A percentile compares a stretch with the other conserved stretches of the same genome.
These are phyloP conservation scores for Papilio polytes DNA, from an alignment of 1,140 invertebrate species.

Conservation along the genomic window DNA sequence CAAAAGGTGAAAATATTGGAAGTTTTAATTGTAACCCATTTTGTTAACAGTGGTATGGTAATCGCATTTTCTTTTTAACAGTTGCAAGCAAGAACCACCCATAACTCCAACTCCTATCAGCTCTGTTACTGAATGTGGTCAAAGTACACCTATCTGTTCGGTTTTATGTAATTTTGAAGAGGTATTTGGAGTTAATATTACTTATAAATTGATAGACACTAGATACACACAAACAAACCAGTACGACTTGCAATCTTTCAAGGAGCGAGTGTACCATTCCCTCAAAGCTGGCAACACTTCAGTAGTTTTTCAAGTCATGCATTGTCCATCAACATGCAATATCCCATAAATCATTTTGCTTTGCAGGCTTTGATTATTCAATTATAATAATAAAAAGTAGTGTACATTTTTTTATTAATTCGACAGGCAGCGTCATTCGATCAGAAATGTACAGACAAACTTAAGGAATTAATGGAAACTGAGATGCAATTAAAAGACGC, in stretches of 20 bases:
- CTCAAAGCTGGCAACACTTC: no score
- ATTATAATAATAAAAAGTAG: background rate
- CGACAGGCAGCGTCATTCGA: slow-evolving; percentile 66
- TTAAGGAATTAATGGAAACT: slow-evolving; percentile 54
- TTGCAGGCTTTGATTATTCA: no score
- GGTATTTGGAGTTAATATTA: slow-evolving; percentile 47
- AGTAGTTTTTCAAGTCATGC: no score
- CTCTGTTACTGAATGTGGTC: slow-evolving; percentile 27
- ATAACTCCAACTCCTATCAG: background rate
- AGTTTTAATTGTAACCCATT: background rate
- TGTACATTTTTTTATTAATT: background rate
- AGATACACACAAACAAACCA: no score
- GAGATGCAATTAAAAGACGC: slow-evolving; percentile 63
- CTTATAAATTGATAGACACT: background rate
- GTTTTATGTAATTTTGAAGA: slow-evolving; percentile 66
- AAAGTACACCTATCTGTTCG: slow-evolving; percentile 59
- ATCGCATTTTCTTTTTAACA: background rate
- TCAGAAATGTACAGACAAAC: slow-evolving; percentile 58
- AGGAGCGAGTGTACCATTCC: no score
- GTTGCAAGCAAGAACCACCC: background rate
- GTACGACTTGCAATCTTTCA: no score
- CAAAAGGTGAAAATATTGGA: background rate
- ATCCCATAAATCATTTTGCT: no score
- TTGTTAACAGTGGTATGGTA: background rate
- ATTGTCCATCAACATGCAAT: no score